Conservation (phyloP, 1,140 invertebrate species). For the Tetramorium alpestre region DNA sequence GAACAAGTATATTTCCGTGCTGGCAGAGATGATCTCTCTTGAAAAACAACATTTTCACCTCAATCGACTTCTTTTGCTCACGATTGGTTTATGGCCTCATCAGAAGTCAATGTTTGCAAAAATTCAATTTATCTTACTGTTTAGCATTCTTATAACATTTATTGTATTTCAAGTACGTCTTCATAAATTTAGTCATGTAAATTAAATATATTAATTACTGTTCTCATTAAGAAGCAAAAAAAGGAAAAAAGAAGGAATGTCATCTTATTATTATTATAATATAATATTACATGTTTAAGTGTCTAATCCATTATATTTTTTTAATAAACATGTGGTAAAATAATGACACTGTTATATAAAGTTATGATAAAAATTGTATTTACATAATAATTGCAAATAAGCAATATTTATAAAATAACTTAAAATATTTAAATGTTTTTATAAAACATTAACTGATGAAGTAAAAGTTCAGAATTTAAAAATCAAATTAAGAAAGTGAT, state of each 20-base stretch:
- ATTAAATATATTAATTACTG: neutral
- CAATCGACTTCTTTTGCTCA: conserved; percentile 15
- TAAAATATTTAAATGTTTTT: too few relatives aligned
- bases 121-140: neutral
- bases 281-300: too few relatives aligned
- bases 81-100: conserved; percentile 25
- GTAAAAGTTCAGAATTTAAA: neutral
- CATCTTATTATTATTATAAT: too few relatives aligned
- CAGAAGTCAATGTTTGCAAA: neutral
- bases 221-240: too few relatives aligned
- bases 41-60: neutral
- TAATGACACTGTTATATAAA: too few relatives aligned
- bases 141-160: neutral
- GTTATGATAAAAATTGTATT: too few relatives aligned
- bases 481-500: neutral
- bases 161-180: conserved; percentile 21
- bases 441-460: neutral
- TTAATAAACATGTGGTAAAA: too few relatives aligned
- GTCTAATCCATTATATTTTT: too few relatives aligned
- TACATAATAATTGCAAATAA: too few relatives aligned
- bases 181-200: too few relatives aligned
- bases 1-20: neutral
- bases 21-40: neutral
- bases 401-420: too few relatives aligned
- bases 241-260: too few relatives aligned